Evolutionary conservation across 2,797 vertebrate species (phyloP).

Genomic region (Zenarchopterus dispar): DNA sequence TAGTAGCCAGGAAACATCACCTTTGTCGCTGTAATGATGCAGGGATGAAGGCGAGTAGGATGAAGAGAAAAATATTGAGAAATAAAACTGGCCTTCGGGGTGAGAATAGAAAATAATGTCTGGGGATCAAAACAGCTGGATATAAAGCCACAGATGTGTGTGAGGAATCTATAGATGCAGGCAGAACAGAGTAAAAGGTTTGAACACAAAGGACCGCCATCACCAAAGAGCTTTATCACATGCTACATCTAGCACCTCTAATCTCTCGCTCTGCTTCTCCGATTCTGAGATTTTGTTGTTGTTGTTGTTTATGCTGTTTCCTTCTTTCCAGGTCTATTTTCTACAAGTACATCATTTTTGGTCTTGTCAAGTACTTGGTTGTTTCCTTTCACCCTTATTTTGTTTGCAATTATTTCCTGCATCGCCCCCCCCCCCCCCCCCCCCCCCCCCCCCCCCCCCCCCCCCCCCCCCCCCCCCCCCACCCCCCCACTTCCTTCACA

Average conservation of each 20-base stretch:
- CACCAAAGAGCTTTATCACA: neutral
- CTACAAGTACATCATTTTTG: constrained; percentile 6
- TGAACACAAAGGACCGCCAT: constrained; percentile 26
- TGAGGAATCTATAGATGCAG: constrained; percentile 27
- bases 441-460: no score
- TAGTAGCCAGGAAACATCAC: no score
- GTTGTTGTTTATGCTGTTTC: neutral
- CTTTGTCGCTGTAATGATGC: neutral
- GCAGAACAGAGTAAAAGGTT: constrained; percentile 21
- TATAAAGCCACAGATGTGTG: constrained; percentile 36
- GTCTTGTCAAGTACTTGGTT: constrained; percentile 10
- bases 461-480: no score
- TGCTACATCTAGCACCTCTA: neutral
- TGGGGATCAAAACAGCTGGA: constrained; percentile 47
- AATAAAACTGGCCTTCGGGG: constrained; percentile 12
- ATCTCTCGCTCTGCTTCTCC: neutral
- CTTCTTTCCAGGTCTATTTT: constrained; percentile 10
- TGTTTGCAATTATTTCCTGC: no score
- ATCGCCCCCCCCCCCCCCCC: no score
- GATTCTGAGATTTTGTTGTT: neutral
- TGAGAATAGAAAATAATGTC: constrained; percentile 23
- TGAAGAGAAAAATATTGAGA: constrained; percentile 22
- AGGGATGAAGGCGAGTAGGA: neutral
- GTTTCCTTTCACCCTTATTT: no score
- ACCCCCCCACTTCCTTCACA: constrained; percentile 1